These are phyloP conservation scores for Tarsius wallacei DNA, from an alignment of 2,797 vertebrate species.

Conservation along the genomic window DNA sequence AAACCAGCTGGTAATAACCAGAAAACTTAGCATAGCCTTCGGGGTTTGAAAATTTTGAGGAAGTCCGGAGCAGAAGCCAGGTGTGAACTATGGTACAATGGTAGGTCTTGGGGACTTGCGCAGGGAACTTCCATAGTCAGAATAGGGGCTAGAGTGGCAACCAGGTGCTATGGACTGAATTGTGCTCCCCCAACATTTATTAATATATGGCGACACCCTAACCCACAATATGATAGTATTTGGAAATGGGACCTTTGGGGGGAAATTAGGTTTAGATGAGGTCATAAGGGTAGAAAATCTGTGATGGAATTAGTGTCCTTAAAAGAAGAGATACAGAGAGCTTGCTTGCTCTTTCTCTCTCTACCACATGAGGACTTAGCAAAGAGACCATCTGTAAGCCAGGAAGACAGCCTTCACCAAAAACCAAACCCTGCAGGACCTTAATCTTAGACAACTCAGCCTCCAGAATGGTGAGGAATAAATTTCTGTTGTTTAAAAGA, in stretches of 20 bases:
- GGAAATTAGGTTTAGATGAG: neutral
- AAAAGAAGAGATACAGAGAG: neutral
- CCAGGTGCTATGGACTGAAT: neutral
- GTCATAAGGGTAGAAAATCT: neutral
- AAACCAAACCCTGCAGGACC: neutral
- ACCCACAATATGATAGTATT: neutral
- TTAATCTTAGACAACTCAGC: too few relatives aligned
- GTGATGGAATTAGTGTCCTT: neutral
- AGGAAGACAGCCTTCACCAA: neutral
- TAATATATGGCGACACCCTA: neutral
- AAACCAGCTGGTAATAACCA: neutral
- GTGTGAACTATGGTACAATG: neutral
- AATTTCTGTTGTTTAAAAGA: neutral
- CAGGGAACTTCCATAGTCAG: neutral
- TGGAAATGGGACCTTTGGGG: neutral
- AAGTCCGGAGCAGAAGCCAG: neutral
- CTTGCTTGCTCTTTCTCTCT: neutral
- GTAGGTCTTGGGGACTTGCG: neutral
- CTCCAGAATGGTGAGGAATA: neutral
- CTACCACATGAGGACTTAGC: neutral
- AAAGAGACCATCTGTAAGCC: neutral
- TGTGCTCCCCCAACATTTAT: neutral
- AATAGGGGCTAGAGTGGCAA: neutral
- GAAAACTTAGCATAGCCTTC: neutral
- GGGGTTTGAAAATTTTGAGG: neutral